Evolutionary conservation across 2,113 vertebrate genomes (phyloP), one percentile per base, ranked within the genome.

Genomic region (Varanus salvator): DNA sequence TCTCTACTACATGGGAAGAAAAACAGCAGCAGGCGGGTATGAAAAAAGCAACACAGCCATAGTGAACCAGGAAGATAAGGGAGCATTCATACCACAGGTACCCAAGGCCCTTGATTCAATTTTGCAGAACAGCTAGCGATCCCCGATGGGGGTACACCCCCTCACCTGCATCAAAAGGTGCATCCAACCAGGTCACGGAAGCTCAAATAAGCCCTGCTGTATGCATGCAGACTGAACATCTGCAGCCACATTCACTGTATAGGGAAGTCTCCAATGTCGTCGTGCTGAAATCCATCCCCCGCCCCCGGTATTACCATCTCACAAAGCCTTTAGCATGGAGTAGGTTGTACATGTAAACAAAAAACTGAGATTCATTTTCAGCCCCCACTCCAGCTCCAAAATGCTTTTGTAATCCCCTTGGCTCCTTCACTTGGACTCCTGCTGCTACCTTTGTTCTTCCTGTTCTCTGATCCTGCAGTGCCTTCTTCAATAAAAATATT

Each of bases 381-480:
- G 8, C 92, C 44, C 57, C 34, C 76, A 7, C 1, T 84, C 25
- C 29, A 23, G 68, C 88, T 66, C 69, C 69, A 31, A 25, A 89
- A 27, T 0, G 0, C 27, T 78, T 72, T 44, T 86, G 52, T 86
- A 66, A 91, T 66, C 15, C 60, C 75, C 83, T 71, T 52, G 86
- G 91, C 72, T 68, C 54, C n/a, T 60, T 87, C 72, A 86, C 0
- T 0, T 12, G 44, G 87, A 92, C 82, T 34, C 87, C 83, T 75
- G 72, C 34, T 85, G 85, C 6, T 66, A 64, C 11, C 81, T 80
- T 68, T 57, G 80, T 89, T 92, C 60, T 88, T 21, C 66, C 60
- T 72, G 72, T 91, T 31, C 74, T 80, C 66, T 84, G 69, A 91
- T 89, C 80, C 88, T 91, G 78, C 66, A 89, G 71, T 0, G 0